Conservation (phyloP, 2,113 vertebrate species). For the Ramphastos sulfuratus region DNA sequence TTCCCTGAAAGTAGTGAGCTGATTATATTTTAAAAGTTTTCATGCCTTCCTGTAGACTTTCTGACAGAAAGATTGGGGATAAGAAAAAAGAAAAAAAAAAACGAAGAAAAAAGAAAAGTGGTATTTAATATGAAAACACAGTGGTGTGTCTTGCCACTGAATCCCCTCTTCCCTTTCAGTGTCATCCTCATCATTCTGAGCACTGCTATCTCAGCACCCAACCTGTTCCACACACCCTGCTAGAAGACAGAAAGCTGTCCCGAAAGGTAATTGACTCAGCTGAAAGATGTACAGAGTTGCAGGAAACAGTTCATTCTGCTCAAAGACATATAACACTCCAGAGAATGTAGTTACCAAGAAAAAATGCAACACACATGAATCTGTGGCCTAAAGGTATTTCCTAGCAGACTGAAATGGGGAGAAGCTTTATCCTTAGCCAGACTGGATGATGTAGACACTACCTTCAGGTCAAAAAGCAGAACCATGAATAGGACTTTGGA, state of each 20-base stretch:
- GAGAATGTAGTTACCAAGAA: not conserved
- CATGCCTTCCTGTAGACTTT: not conserved
- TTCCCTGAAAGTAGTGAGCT: not conserved
- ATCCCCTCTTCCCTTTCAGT: not conserved
- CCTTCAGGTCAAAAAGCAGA: not conserved
- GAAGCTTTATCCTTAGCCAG: not conserved
- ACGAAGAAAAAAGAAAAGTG: not conserved
- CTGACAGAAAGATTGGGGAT: fast-evolving
- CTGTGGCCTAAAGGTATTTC: not conserved
- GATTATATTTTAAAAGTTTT: not conserved
- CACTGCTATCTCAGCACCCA: fast-evolving
- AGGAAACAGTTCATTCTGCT: not conserved
- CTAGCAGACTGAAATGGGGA: not conserved
- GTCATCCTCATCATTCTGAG: not conserved
- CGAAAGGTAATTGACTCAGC: not conserved
- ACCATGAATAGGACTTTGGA: not conserved
- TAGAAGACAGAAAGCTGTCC: not conserved
- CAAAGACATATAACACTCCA: not conserved
- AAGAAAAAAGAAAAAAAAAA: not conserved
- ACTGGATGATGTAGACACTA: fast-evolving
- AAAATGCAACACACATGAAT: not conserved
- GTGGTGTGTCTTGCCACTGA: not conserved
- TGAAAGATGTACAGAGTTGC: not conserved
- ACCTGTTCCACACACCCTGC: not conserved
- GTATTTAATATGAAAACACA: not conserved